Evolutionary conservation across 2,888 invertebrate genomes (phyloP).

Genomic region (Chloromyia formosa): DNA sequence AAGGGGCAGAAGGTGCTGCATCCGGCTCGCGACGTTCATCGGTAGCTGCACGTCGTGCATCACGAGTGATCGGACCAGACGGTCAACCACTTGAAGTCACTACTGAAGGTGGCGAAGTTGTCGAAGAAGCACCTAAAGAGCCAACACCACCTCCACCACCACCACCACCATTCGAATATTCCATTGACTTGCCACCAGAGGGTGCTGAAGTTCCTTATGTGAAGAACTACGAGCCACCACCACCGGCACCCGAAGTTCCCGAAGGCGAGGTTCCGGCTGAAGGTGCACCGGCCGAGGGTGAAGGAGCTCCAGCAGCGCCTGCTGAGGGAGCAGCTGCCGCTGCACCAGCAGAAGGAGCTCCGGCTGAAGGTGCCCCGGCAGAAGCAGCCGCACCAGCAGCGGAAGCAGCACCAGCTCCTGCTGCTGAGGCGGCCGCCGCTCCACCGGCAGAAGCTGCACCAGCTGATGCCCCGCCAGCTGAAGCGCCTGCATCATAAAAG

Average conservation of each 20-base stretch:
- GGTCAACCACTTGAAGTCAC: conserved; percentile 28
- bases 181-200: conserved; percentile 64
- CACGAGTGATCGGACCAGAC: conserved; percentile 16
- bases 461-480: conserved; percentile 50
- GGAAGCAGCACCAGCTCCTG: conserved; percentile 52
- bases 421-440: conserved; percentile 49
- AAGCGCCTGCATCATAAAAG: conserved; percentile 12
- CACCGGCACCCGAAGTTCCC: conserved; percentile 59
- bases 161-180: conserved; percentile 64
- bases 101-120: conserved; percentile 60
- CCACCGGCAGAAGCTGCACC: conserved; percentile 47
- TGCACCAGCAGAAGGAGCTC: conserved; percentile 49
- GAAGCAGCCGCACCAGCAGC: conserved; percentile 53
- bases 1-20: conserved; percentile 58
- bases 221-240: conserved; percentile 63
- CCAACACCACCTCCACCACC: conserved; percentile 62
- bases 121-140: conserved; percentile 54
- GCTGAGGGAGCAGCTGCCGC: conserved; percentile 54
- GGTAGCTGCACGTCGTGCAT: not conserved
- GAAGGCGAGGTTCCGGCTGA: conserved; percentile 59
- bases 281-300: conserved; percentile 54
- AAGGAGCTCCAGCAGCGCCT: conserved; percentile 54
- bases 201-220: conserved; percentile 65
- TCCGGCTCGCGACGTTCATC: conserved; percentile 63
- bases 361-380: conserved; percentile 52